Percentiles rank a stretch among this genome's conserved stretches.
phyloP scores from a whole-genome alignment of 2,888 invertebrate genomes.

The Napeogenes sylphis region DNA sequence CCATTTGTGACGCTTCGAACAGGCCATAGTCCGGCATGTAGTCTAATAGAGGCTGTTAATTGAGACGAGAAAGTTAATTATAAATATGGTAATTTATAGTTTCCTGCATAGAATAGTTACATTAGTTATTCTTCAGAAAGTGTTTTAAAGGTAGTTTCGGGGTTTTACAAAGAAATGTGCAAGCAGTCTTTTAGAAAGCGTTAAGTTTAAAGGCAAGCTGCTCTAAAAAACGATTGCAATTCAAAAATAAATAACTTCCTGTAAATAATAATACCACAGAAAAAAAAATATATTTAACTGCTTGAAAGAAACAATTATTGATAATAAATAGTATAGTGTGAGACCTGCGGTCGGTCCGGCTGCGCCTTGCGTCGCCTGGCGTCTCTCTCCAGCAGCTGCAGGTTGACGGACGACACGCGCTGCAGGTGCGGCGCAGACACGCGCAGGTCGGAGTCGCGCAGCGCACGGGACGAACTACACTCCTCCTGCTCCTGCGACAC shows the following conservation, averaged over 20 bases:
- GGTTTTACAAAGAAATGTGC: no score
- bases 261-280: no score
- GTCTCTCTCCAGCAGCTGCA: conserved; percentile 86
- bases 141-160: no score
- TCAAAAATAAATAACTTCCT: no score
- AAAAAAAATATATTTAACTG: no score
- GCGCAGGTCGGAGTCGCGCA: conserved; percentile 83
- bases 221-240: no score
- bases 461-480: conserved; percentile 83
- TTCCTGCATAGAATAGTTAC: not conserved
- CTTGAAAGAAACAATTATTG: no score
- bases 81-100: not conserved
- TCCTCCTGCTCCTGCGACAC: conserved; percentile 80
- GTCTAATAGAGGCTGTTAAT: conserved; percentile 77
- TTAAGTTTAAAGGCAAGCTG: no score
- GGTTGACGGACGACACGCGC: conserved; percentile 89
- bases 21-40: conserved; percentile 96
- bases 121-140: no score
- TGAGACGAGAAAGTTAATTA: not conserved
- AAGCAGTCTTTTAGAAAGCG: no score
- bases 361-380: conserved; percentile 80
- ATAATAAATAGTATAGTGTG: not conserved
- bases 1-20: conserved; percentile 97
- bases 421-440: conserved; percentile 88
- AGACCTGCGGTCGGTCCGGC: conserved; percentile 71